These are phyloP conservation scores for Plumapathes pennacea DNA, from an alignment of 92 coral and sea anemone genomes.

Conservation along the genomic window DNA sequence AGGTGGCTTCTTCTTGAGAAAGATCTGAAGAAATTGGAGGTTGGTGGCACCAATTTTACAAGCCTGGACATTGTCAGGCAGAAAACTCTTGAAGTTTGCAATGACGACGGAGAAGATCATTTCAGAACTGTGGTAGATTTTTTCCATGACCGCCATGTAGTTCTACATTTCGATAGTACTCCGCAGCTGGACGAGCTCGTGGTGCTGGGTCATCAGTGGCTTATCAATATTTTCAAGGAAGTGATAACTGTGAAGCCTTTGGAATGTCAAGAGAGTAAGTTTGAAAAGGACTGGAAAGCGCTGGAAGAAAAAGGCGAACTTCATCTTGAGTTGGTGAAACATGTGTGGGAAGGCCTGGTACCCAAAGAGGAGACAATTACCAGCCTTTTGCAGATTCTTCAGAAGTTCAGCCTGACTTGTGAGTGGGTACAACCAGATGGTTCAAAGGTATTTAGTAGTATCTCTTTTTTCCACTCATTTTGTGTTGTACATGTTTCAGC, in stretches of 20 bases:
- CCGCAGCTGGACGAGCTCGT: background rate
- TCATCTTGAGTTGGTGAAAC: too few relatives aligned
- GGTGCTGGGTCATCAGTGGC: slow-evolving; percentile 19
- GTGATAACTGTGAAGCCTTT: slow-evolving; percentile 14
- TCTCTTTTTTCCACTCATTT: too few relatives aligned
- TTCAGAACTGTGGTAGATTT: slow-evolving; percentile 2
- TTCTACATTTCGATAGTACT: slow-evolving; percentile 8
- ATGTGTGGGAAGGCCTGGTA: background rate
- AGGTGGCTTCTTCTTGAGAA: slow-evolving; percentile 19
- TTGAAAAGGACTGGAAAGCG: background rate
- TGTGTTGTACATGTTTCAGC: too few relatives aligned
- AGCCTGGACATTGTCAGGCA: slow-evolving; percentile 3
- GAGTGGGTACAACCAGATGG: too few relatives aligned
- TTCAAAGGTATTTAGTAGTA: too few relatives aligned
- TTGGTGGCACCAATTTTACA: background rate
- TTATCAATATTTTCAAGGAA: slow-evolving; percentile 24
- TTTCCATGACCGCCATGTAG: slow-evolving; percentile 16
- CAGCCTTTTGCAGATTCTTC: too few relatives aligned
- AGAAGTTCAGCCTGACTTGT: too few relatives aligned
- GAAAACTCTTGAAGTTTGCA: slow-evolving; percentile 5
- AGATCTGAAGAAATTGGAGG: background rate
- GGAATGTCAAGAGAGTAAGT: slow-evolving; percentile 2
- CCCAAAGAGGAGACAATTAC: slow-evolving; percentile 1
- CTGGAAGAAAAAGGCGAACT: slow-evolving; percentile 2
- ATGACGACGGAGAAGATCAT: background rate